A percentile compares a stretch with the other conserved stretches of the same genome.
These are phyloP conservation scores for Acanthochromis polyacanthus DNA, from an alignment of 2,113 vertebrate species.

Conservation along the genomic window DNA sequence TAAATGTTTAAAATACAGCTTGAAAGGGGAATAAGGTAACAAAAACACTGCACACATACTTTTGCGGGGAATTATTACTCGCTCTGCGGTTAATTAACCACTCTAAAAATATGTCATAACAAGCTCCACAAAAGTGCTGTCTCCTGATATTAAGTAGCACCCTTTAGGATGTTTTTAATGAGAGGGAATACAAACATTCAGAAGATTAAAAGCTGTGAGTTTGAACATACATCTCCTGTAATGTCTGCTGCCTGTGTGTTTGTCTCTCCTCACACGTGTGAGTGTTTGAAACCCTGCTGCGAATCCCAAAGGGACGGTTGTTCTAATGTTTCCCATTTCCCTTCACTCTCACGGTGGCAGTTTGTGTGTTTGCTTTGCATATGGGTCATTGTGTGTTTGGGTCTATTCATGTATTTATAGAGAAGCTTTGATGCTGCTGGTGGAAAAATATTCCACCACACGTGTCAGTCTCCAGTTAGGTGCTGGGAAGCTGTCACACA, in stretches of 20 bases:
- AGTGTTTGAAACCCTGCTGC: neutral
- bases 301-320: constrained; percentile 26
- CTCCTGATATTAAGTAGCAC: no score
- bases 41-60: no score
- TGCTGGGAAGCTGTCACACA: constrained; percentile 40
- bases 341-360: constrained; percentile 18
- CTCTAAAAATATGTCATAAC: no score
- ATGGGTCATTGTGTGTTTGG: constrained; percentile 68
- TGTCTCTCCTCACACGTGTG: neutral
- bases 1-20: neutral
- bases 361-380: constrained; percentile 58
- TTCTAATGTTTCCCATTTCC: constrained; percentile 26
- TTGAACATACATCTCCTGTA: neutral
- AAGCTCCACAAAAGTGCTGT: no score
- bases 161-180: neutral
- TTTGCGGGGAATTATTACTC: no score
- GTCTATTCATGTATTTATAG: constrained; percentile 69
- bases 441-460: constrained; percentile 62
- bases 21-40: no score
- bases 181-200: neutral
- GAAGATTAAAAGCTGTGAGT: neutral
- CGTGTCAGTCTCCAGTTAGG: constrained; percentile 49
- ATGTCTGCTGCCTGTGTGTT: constrained; percentile 2
- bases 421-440: constrained; percentile 73
- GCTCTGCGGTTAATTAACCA: no score